Evolutionary conservation across 2,113 vertebrate genomes (phyloP).

Genomic region (Eolophus roseicapilla): DNA sequence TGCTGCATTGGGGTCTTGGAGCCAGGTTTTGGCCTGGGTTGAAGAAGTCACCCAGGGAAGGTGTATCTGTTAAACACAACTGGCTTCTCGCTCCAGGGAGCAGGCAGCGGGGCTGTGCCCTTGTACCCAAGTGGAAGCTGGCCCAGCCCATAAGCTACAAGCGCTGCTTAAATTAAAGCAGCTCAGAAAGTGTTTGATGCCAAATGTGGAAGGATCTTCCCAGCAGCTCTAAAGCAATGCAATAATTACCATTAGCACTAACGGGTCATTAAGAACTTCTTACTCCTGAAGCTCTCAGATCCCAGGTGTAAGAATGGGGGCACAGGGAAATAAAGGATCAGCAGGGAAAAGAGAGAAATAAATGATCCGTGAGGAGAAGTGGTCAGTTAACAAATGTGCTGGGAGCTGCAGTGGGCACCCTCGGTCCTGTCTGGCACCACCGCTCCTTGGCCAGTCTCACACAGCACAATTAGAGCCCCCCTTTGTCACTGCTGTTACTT

Average conservation of each 20-base stretch:
- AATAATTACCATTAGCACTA: not conserved
- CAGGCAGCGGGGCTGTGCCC: not conserved
- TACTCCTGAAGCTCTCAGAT: not conserved
- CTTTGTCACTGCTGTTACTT: not conserved
- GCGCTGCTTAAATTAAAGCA: not conserved
- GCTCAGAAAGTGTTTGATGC: not conserved
- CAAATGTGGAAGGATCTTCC: not conserved
- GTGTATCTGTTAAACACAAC: not conserved
- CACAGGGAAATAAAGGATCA: not conserved
- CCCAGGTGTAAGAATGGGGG: not conserved
- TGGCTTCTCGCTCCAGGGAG: fast-evolving
- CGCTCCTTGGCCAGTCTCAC: fast-evolving
- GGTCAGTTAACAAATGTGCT: fast-evolving
- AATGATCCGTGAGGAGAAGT: not conserved
- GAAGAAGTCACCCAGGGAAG: fast-evolving
- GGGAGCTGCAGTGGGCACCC: not conserved
- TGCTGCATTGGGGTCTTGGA: fast-evolving
- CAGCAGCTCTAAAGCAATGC: not conserved
- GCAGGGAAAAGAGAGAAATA: not conserved
- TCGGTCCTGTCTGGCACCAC: fast-evolving
- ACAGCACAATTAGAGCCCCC: not conserved
- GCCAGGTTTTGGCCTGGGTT: not conserved
- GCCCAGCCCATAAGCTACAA: not conserved
- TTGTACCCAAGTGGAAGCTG: too few species aligned
- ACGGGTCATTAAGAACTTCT: not conserved